Percentiles rank a stretch among this genome's conserved stretches.
Evolutionary conservation across 1,140 invertebrate genomes (phyloP).

Genomic region (Tetraneura akinire): DNA sequence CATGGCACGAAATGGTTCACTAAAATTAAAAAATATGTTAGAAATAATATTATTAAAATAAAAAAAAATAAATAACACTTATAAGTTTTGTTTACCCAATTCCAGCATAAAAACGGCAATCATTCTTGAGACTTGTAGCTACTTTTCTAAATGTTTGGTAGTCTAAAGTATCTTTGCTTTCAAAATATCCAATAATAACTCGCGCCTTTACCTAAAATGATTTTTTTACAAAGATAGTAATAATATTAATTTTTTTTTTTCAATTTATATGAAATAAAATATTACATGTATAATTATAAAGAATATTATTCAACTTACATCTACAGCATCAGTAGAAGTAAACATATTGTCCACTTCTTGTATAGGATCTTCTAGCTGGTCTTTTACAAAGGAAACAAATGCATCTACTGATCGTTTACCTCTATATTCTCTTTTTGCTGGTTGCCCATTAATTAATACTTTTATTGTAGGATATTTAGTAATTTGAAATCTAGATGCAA

Average conservation of each 20-base stretch:
- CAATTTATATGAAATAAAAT: too few relatives aligned
- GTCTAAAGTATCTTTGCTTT: constrained; percentile 75
- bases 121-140: constrained; percentile 88
- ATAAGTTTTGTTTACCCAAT: constrained; percentile 74
- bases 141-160: constrained; percentile 80
- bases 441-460: constrained; percentile 89
- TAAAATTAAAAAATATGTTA: constrained; percentile 55
- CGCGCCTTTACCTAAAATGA: constrained; percentile 78
- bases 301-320: constrained; percentile 55
- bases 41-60: background rate
- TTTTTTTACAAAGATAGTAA: too few relatives aligned
- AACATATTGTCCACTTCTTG: constrained; percentile 74
- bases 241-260: too few relatives aligned
- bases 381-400: constrained; percentile 82
- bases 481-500: constrained; percentile 91
- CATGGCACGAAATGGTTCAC: constrained; percentile 70
- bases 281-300: too few relatives aligned
- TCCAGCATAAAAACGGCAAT: constrained; percentile 91
- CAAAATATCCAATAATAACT: constrained; percentile 92
- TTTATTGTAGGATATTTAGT: constrained; percentile 99
- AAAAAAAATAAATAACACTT: background rate
- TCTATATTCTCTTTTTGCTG: constrained; percentile 93
- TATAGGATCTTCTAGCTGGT: constrained; percentile 89
- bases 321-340: constrained; percentile 79
- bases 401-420: constrained; percentile 81